Conservation (phyloP, 2,888 invertebrate genomes). For the Heliconius charithonia region DNA sequence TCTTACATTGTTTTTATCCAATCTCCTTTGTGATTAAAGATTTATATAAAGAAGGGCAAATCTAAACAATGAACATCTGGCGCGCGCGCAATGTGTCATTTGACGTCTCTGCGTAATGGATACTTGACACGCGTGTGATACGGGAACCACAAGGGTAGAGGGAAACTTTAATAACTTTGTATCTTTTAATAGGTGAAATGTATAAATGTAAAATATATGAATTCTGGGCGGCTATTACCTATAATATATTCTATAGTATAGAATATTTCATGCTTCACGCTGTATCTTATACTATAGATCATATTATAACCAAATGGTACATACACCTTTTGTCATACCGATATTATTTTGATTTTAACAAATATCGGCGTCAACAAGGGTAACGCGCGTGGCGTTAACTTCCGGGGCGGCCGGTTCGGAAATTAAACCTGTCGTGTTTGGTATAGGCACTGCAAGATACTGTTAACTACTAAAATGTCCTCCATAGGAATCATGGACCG, state of each 20-base stretch:
- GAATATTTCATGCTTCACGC: too few species aligned
- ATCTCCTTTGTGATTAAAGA: conserved; percentile 48
- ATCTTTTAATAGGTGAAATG: background rate
- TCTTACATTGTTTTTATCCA: conserved; percentile 31
- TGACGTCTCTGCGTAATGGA: conserved; percentile 44
- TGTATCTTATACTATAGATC: background rate
- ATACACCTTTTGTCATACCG: background rate
- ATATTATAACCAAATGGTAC: background rate
- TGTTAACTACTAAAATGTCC: background rate
- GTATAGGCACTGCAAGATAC: conserved; percentile 12
- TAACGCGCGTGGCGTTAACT: conserved; percentile 56
- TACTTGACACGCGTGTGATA: conserved; percentile 40
- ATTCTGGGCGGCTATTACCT: background rate
- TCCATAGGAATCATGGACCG: background rate
- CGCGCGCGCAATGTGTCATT: conserved; percentile 44
- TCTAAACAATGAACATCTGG: conserved; percentile 67
- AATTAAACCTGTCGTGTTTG: conserved; percentile 65
- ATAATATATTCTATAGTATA: background rate
- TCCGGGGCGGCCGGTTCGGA: conserved; percentile 61
- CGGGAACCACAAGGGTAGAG: conserved; percentile 21
- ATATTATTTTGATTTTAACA: conserved; percentile 19
- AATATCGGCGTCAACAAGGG: conserved; percentile 40
- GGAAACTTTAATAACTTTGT: background rate
- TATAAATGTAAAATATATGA: background rate
- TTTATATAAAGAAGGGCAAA: conserved; percentile 54